These are phyloP conservation scores for Meleagris gallopavo DNA, from an alignment of 2,113 vertebrate genomes.

Conservation along the genomic window DNA sequence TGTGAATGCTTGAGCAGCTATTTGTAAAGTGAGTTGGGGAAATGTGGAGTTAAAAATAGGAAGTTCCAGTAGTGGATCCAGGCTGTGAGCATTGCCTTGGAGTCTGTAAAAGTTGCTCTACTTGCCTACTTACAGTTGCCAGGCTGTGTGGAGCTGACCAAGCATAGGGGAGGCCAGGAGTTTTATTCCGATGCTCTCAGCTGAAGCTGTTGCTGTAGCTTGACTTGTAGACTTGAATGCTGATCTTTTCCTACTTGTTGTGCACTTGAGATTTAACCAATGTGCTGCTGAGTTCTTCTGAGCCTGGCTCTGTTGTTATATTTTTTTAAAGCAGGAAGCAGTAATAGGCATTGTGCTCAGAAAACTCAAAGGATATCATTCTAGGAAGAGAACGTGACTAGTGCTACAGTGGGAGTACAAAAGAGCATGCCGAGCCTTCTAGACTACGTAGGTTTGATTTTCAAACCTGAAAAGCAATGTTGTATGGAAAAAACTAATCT, in stretches of 20 bases:
- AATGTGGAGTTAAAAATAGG: fast-evolving
- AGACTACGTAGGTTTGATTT: background rate
- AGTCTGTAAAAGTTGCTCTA: fast-evolving
- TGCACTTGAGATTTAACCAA: background rate
- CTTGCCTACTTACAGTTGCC: background rate
- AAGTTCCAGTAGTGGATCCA: background rate
- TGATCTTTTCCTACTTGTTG: background rate
- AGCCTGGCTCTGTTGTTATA: background rate
- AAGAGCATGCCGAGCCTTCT: background rate
- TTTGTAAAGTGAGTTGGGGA: background rate
- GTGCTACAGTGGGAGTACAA: background rate
- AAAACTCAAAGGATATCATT: background rate
- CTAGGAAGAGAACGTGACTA: background rate
- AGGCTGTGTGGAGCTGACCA: background rate
- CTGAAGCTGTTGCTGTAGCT: too few species aligned
- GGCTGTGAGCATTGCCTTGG: too few species aligned
- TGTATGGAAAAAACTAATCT: background rate
- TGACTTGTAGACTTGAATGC: too few species aligned
- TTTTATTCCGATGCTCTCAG: background rate
- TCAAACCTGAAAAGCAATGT: background rate
- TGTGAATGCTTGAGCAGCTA: background rate
- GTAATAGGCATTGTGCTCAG: background rate
- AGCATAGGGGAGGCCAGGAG: fast-evolving
- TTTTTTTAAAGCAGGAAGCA: too few species aligned
- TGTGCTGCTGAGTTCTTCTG: background rate